A percentile compares a stretch with the other conserved stretches of the same genome.
These are phyloP conservation scores for Platycheirus albimanus DNA, from an alignment of 2,888 invertebrate species.

Conservation along the genomic window DNA sequence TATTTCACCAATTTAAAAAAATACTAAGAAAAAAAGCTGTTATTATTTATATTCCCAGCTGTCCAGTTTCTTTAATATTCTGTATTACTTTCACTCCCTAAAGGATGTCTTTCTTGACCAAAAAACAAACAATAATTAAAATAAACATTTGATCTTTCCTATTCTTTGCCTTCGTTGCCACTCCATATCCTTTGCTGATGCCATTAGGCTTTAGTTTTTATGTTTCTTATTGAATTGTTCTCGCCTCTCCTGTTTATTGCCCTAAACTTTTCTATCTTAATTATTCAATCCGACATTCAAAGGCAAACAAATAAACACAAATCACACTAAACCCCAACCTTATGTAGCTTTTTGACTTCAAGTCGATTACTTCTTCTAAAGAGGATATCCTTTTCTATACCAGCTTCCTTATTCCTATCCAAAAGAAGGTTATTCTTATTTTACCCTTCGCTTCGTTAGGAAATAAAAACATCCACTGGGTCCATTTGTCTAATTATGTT, in stretches of 20 bases:
- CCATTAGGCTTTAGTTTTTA: neutral
- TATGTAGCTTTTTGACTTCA: conserved; percentile 62
- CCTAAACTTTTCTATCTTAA: conserved; percentile 20
- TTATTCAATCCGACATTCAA: conserved; percentile 63
- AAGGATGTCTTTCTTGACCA: too few relatives aligned
- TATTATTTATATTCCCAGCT: too few relatives aligned
- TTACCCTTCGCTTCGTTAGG: conserved; percentile 44
- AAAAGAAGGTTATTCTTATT: conserved; percentile 9
- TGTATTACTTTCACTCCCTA: too few relatives aligned
- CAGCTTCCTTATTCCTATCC: neutral
- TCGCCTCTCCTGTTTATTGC: conserved; percentile 48
- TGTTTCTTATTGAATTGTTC: conserved; percentile 61
- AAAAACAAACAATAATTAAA: conserved; percentile 12
- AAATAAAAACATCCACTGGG: conserved; percentile 43
- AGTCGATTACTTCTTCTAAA: conserved; percentile 50
- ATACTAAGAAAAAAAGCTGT: too few relatives aligned
- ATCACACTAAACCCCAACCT: conserved; percentile 28
- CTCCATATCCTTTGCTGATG: neutral
- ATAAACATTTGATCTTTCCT: conserved; percentile 11
- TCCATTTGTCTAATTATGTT: conserved; percentile 66
- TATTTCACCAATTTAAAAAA: too few relatives aligned
- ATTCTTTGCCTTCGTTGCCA: neutral
- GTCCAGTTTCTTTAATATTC: too few relatives aligned
- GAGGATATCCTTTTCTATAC: neutral
- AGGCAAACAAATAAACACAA: conserved; percentile 40